Conservation (phyloP, 2,113 vertebrate genomes). For the Silurus asotus region DNA sequence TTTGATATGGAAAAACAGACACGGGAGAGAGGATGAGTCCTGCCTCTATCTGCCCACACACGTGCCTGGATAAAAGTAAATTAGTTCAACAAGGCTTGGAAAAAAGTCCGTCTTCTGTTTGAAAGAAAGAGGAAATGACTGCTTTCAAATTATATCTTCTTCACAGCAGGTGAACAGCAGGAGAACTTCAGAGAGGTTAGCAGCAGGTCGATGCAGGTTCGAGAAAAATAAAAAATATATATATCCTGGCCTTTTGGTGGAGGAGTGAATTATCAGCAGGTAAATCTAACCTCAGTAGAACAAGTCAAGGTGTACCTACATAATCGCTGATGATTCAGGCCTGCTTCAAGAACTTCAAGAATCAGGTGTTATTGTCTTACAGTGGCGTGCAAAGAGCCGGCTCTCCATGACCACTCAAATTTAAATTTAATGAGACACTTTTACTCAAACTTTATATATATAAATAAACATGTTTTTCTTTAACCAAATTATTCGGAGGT, state of each 20-base stretch:
- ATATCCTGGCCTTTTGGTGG: background rate
- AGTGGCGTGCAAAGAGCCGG: background rate
- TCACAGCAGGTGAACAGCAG: constrained; percentile 10
- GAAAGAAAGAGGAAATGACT: constrained; percentile 44
- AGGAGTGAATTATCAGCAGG: constrained; percentile 32
- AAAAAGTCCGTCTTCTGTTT: constrained; percentile 55
- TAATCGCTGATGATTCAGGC: background rate
- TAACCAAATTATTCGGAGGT: background rate
- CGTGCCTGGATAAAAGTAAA: constrained; percentile 59
- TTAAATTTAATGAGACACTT: constrained; percentile 9
- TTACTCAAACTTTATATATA: background rate
- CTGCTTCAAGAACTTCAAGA: background rate
- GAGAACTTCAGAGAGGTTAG: constrained; percentile 33
- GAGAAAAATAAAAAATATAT: background rate
- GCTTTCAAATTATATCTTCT: constrained; percentile 29
- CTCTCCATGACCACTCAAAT: constrained; percentile 20
- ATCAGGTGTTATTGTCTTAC: background rate
- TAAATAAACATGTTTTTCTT: background rate
- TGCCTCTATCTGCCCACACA: constrained; percentile 48
- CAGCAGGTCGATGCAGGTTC: constrained; percentile 2
- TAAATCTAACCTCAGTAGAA: background rate
- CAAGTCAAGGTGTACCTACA: background rate
- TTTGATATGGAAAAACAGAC: constrained; percentile 65
- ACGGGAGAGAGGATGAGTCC: constrained; percentile 46
- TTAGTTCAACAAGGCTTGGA: constrained; percentile 58